A percentile compares a stretch with the other conserved stretches of the same genome.
phyloP scores from a whole-genome alignment of 2,797 vertebrate genomes.

The Vespertilio murinus region DNA sequence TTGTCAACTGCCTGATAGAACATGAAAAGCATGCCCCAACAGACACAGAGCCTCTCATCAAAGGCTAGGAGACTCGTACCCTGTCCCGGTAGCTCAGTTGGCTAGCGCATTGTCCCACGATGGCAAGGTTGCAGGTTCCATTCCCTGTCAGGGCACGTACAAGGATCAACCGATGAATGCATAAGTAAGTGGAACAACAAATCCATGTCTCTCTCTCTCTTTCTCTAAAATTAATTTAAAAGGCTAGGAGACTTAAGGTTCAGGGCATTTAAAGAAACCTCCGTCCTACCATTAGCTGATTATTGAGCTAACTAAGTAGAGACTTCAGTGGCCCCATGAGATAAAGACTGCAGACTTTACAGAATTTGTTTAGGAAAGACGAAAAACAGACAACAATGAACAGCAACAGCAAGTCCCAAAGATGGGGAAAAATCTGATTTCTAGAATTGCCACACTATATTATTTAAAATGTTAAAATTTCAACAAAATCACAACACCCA shows the following conservation, averaged over 20 bases:
- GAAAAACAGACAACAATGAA: neutral
- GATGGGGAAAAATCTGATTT: neutral
- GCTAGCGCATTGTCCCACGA: neutral
- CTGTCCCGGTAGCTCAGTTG: neutral
- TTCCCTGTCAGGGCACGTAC: neutral
- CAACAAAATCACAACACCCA: neutral
- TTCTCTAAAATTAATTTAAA: neutral
- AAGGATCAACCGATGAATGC: neutral
- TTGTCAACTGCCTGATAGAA: neutral
- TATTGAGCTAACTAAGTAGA: neutral
- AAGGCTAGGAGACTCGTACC: neutral
- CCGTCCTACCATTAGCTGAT: neutral
- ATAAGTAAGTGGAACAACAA: neutral
- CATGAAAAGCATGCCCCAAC: neutral
- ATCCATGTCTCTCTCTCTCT: neutral
- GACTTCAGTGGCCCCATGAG: neutral
- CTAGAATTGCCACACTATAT: neutral
- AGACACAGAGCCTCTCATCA: neutral
- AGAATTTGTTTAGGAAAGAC: neutral
- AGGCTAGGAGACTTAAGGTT: neutral
- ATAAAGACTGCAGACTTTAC: neutral
- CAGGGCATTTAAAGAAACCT: neutral
- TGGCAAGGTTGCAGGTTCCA: neutral
- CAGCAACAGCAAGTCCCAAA: neutral
- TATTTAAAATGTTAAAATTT: neutral